Percentiles rank a stretch among this genome's conserved stretches.
phyloP scores from a whole-genome alignment of 2,113 vertebrate genomes.

The Percopsis transmontana region DNA sequence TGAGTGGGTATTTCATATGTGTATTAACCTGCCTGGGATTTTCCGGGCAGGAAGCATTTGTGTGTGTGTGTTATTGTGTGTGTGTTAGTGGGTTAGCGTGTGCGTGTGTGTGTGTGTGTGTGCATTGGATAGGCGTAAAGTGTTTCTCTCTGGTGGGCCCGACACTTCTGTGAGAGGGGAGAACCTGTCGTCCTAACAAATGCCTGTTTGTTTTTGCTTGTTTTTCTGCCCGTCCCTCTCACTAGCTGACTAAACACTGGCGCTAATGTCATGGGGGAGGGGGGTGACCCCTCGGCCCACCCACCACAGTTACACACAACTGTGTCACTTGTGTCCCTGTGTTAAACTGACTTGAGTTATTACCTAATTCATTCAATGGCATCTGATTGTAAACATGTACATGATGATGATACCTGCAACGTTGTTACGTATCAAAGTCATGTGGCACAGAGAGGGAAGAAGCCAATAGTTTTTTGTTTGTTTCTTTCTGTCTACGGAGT shows the following conservation, averaged over 20 bases:
- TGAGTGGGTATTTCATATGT: too few relatives aligned
- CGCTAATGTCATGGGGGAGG: conserved; percentile 13
- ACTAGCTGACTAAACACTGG: conserved; percentile 54
- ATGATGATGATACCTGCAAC: too few relatives aligned
- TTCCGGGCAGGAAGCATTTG: not conserved
- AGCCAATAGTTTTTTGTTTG: too few relatives aligned
- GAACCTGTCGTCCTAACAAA: conserved; percentile 42
- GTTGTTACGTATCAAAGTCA: too few relatives aligned
- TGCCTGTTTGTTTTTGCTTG: conserved; percentile 43
- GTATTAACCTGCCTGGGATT: not conserved
- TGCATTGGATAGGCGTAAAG: not conserved
- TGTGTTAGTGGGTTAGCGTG: not conserved
- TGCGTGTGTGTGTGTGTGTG: not conserved
- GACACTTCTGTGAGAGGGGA: conserved; percentile 22
- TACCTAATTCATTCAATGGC: too few relatives aligned
- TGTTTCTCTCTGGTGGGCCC: conserved; percentile 40
- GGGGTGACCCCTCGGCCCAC: too few relatives aligned
- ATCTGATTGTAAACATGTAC: too few relatives aligned
- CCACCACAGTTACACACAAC: too few relatives aligned
- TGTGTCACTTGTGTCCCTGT: too few relatives aligned
- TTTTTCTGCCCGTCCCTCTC: conserved; percentile 42
- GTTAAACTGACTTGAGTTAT: too few relatives aligned
- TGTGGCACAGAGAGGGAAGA: too few relatives aligned
- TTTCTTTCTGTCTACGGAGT: too few relatives aligned
- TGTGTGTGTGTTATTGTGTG: not conserved